Conservation (phyloP, 2,888 invertebrate species). For the Blomia tropicalis region DNA sequence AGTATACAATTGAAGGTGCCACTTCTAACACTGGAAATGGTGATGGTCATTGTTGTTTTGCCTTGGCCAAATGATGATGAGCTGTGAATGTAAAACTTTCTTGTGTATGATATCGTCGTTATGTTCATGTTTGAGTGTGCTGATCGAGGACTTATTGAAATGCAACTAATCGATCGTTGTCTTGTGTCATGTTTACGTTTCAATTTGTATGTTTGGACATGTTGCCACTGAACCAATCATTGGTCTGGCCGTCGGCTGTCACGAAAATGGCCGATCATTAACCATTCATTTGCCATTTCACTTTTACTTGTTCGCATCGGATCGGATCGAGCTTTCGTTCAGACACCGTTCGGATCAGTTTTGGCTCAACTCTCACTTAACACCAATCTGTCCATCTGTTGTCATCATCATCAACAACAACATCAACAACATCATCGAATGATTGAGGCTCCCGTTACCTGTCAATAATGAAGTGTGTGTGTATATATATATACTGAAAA, state of each 20-base stretch:
- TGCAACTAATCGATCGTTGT: background rate
- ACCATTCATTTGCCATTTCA: slow-evolving; percentile 13
- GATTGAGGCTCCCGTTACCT: no score
- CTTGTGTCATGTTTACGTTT: background rate
- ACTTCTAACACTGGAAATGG: slow-evolving; percentile 1
- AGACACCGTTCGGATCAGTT: no score
- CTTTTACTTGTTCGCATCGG: no score
- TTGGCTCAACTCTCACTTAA: no score
- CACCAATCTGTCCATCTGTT: slow-evolving; percentile 14
- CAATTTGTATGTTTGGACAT: background rate
- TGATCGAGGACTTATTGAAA: background rate
- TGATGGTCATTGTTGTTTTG: background rate
- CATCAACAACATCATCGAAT: no score
- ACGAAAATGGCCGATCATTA: slow-evolving; percentile 14
- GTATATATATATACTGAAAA: no score
- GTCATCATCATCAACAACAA: no score
- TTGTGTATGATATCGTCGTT: no score
- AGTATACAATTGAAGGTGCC: background rate
- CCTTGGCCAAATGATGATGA: no score
- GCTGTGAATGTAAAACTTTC: no score
- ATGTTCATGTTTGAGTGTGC: background rate
- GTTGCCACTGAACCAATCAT: background rate
- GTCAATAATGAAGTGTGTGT: no score
- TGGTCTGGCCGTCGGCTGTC: background rate
- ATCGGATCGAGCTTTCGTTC: no score